These are phyloP conservation scores for Chauna torquata DNA, from an alignment of 2,113 vertebrate species.

Conservation along the genomic window DNA sequence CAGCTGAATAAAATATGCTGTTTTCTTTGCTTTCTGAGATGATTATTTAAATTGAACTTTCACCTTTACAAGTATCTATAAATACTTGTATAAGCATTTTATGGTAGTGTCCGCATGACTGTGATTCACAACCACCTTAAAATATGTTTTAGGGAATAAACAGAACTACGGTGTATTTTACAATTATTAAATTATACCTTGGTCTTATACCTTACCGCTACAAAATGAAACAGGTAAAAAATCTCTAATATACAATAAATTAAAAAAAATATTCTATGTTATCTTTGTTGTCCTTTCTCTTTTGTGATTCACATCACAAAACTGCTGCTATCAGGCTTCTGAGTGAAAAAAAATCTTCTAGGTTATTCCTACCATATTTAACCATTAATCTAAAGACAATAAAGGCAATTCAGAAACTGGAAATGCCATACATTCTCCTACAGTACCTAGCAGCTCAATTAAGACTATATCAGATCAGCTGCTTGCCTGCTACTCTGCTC, in stretches of 20 bases:
- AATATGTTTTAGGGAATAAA: neutral
- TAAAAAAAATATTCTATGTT: neutral
- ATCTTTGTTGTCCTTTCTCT: neutral
- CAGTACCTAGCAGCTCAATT: neutral
- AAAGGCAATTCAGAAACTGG: neutral
- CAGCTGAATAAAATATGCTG: neutral
- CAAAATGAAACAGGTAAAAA: neutral
- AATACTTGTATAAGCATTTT: neutral
- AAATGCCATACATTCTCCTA: neutral
- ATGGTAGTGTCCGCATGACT: neutral
- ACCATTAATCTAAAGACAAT: neutral
- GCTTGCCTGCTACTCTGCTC: neutral
- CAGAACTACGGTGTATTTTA: neutral
- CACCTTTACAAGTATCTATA: neutral
- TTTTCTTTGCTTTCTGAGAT: neutral
- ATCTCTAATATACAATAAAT: neutral
- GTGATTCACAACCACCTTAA: neutral
- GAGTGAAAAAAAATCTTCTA: neutral
- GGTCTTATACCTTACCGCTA: neutral
- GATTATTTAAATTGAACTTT: neutral
- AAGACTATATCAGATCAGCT: neutral
- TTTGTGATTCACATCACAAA: neutral
- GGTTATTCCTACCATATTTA: neutral
- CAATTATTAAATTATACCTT: neutral
- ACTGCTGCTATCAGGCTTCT: neutral